Evolutionary conservation across 2,797 vertebrate genomes (phyloP).

Genomic region (Melanotaenia pygmaea): DNA sequence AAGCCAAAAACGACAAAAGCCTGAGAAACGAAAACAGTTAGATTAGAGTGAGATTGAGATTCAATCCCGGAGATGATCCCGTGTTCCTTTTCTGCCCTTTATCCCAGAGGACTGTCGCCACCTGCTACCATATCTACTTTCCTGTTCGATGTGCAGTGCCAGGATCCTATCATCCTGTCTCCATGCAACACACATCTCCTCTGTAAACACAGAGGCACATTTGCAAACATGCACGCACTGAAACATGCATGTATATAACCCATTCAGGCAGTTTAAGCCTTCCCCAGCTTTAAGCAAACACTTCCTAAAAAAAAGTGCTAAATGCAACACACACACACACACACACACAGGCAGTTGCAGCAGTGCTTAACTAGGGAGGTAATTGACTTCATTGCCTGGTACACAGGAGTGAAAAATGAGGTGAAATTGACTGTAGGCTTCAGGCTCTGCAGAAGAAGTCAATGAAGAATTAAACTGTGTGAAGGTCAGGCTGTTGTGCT

Average conservation of each 20-base stretch:
- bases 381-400: constrained; percentile 76
- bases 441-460: constrained; percentile 70
- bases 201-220: constrained; percentile 25
- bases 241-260: constrained; percentile 38
- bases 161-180: constrained; percentile 34
- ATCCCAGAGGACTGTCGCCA: constrained; percentile 43
- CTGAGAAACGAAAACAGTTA: constrained; percentile 57
- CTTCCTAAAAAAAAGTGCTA: constrained; percentile 27
- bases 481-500: constrained; percentile 71
- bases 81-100: constrained; percentile 41
- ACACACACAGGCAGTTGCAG: constrained; percentile 28
- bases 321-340: constrained; percentile 34
- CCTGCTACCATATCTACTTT: constrained; percentile 53
- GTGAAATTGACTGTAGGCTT: constrained; percentile 78
- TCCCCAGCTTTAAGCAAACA: constrained; percentile 28
- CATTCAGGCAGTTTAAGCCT: constrained; percentile 17
- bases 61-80: constrained; percentile 65
- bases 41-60: constrained; percentile 66
- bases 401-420: constrained; percentile 76
- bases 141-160: constrained; percentile 44
- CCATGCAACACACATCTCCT: constrained; percentile 10
- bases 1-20: constrained; percentile 52
- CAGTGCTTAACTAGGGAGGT: constrained; percentile 74
- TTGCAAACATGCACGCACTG: constrained; percentile 37
- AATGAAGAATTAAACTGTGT: constrained; percentile 77